Base-by-base conservation (phyloP, 2,113 vertebrate species). In the Panthera tigris region DNA sequence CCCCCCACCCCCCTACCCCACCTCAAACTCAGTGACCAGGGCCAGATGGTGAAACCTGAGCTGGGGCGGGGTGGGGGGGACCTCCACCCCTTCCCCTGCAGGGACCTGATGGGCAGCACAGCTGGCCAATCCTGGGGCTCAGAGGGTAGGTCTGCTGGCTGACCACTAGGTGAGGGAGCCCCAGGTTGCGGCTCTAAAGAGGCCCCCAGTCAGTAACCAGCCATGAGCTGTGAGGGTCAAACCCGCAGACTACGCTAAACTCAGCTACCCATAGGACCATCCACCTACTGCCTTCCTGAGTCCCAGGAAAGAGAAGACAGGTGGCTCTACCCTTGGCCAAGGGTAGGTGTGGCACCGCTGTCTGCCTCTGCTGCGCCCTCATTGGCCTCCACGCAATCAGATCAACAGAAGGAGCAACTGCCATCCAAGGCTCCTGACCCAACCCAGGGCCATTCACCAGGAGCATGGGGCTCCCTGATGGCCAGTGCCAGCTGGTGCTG, bases 21-120 rank as follows among this genome's bases (percentile, higher is more conserved):
- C 85, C 91, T 95, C 91, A 98, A 95, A 76, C 94, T 93, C 96
- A 52, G 91, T 88, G 88, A 89, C 86, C 82, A 97, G 82, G 74
- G 90, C 81, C 93, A 94, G 95, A 93, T 97, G 97, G 97, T 97
- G 97, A 98, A 98, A 98, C 97, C 94, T 0, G 90, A 98, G 90
- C 96, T 87, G 90, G 31, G 19, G 33, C 11, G 84, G 90, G 23
- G 45, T 45, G 57, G 13, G 84, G 91, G 45, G 78, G 11, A 86
- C 93, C 79, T 92, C 95, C 96, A 95, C 98, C 95, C 96, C 52
- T 87, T 97, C 95, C 96, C 66, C 90, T 73, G 41, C 95, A 97
- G 94, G 94, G 97, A 36, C 95, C 73, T 97, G 97, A 98, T 97
- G 95, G 97, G 94, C 96, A 97, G 97, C 45, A 69, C 68, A 89